Base-by-base conservation (phyloP, 2,797 vertebrate genomes). In the Chaenodraco wilsoni region DNA sequence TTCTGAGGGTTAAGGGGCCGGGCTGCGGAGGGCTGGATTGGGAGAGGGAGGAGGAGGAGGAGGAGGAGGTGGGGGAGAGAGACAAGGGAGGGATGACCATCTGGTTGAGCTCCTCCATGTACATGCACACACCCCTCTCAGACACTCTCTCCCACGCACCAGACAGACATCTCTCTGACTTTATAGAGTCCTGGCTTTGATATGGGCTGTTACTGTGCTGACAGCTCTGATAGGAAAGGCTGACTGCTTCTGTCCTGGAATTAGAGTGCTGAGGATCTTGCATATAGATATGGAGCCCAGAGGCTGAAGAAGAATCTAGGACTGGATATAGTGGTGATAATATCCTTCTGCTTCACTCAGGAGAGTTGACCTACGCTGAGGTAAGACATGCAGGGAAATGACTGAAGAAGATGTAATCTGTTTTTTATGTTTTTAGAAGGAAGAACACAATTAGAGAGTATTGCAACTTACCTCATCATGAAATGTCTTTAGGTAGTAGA, bases 11-110 rank as follows among this genome's bases (percentile, higher is more conserved):
- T 77, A 78, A 84, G 87, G 92, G 92, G 93, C 83, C 13, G 90
- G 91, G 60, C 88, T 74, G 72, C 46, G 81, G 79, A 72, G 83
- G 86, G 79, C 6, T 51, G 84, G 87, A 70, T 74, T 68, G 75
- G 76, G 70, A 67, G 79, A 84, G 73, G 76, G 55, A 74, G 72
- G 56, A 67, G 75, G 56, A 21, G 21, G 21, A 21, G n/a, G n/a
- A 67, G 75, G 76, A 83, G 82, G 82, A 79, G 84, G 82, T 81
- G 87, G 84, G 85, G 74, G 84, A 82, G 84, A 74, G 83, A 91
- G 69, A 73, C 67, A 66, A 72, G 91, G 85, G 88, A 78, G 87
- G 89, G 86, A 87, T 90, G 91, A 90, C 90, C 93, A 94, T 95
- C 94, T 94, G 93, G 92, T 89, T 83, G 89, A 84, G 83, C 86